phyloP scores from a whole-genome alignment of 2,797 vertebrate species.

The Leptoclinus maculatus region DNA sequence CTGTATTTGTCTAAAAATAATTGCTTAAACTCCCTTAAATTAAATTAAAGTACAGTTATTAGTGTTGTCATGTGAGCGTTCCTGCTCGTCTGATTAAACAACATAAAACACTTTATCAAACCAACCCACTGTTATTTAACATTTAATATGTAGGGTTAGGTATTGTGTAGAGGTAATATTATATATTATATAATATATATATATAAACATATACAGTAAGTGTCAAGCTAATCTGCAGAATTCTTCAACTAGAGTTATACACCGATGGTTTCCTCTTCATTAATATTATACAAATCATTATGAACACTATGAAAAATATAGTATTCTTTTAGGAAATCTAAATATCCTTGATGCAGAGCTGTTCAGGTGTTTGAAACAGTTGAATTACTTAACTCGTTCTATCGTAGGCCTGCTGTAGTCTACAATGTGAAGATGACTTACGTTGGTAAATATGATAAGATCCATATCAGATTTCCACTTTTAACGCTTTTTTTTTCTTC shows the following conservation, averaged over 20 bases:
- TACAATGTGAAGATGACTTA: background rate
- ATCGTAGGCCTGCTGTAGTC: too few species aligned
- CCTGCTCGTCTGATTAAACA: constrained; percentile 4
- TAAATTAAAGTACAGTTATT: background rate
- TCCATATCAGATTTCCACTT: background rate
- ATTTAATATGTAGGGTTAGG: background rate
- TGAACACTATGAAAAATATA: background rate
- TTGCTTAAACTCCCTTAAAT: background rate
- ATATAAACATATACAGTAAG: background rate
- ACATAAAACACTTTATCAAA: background rate
- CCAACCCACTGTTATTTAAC: background rate
- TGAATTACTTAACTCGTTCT: background rate
- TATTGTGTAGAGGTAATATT: background rate
- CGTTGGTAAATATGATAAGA: background rate
- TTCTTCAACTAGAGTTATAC: background rate
- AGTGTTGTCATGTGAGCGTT: constrained; percentile 15
- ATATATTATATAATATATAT: too few species aligned
- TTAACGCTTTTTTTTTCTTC: background rate
- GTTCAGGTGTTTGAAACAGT: background rate
- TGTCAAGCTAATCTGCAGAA: background rate
- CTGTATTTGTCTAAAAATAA: background rate
- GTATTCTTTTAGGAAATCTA: background rate
- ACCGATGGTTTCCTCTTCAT: background rate
- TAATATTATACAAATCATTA: background rate
- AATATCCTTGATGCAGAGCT: background rate